Evolutionary conservation across 2,797 vertebrate species (phyloP), one percentile per base, ranked within the genome.

Genomic region (Capromys pilorides): DNA sequence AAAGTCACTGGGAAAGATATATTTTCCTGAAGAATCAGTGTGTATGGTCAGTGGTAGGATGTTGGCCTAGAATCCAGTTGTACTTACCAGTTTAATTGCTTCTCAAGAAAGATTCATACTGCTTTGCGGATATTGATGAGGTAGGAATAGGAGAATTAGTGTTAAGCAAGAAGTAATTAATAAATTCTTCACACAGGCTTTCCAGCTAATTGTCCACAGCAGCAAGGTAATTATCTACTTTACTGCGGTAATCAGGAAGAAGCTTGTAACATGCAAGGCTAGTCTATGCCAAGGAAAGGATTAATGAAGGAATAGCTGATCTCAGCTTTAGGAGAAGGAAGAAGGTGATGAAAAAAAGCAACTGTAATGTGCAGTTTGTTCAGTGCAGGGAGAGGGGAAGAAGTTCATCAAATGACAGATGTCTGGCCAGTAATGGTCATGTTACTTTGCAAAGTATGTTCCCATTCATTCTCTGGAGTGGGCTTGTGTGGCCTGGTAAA

Each of bases 1-100:
- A 66, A 80, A 93, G 88, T 69, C 22, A 62, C 4, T 71, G n/a
- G 39, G 51, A 87, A 83, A 90, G 18, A 36, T 51, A 16, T 41
- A 51, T 77, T 91, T 78, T 66, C 54, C 31, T 62, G 26, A 84
- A 90, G 21, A 87, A 54, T 33, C 33, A 11, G 14, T 78, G 11
- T 39, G 49, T 69, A 1, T 11, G 31, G 24, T 69, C 19, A 62
- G 12, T 4, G 13, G 16, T 21, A 45, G 2, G 14, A 31, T 12
- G 10, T 12, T 69, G n/a, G 1, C 2, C 21, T 71, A 21, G 26
- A 75, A 22, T 33, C 24, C 13, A 11, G 18, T 9, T 19, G 41
- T 19, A 26, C 41, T 39, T 92, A 54, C 67, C 11, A 22, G 7
- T 51, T 77, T 49, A 21, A 21, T 39, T 11, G 6, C 18, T 84